Base-by-base conservation (phyloP, 2,113 vertebrate genomes). In the Asarcornis scutulata region DNA sequence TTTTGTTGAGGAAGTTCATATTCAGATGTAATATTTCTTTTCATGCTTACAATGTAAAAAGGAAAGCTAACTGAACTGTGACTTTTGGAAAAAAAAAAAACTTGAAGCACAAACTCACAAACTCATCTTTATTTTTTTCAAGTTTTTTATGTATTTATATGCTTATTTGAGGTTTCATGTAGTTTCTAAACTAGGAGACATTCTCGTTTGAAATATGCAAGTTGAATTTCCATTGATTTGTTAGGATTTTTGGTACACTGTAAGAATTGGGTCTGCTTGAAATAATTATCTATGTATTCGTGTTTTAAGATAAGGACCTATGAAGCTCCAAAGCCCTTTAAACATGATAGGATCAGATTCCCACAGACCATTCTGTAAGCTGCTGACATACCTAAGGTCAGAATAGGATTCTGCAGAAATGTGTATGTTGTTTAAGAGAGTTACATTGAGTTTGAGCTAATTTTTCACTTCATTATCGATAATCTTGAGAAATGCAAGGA, bases 1-100 rank as follows among this genome's bases (percentile, higher is more conserved):
- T 90, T 97, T 95, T 97, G 97, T 94, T 96, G 93, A 97, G 97
- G 97, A 98, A 98, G 97, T 97, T 92, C 93, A 48, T 94, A 17
- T 66, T 96, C 91, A 97, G 92, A 38, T 88, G 91, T 52, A 67
- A 3, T 83, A 44, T 48, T 48, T 95, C 96, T 98, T 97, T 96
- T 97, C 88, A 96, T 90, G 96, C 88, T 97, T 86, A 92, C 53
- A 88, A 48, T 83, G 91, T 88, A 55, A 71, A 93, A 94, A 91
- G 84, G 89, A 83, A 85, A 96, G 74, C 76, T 88, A 95, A 87
- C 92, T 83, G 93, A 95, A 92, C 27, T 42, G 9, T 31, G 92
- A 82, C 79, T 94, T 67, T 60, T 80, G 63, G 5, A 63, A 27
- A 69, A 89, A 31, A 89, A 31, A 75, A 55, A 46, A n/a, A 44